phyloP scores from a whole-genome alignment of 2,888 invertebrate species.

The Acrobasis suavella region DNA sequence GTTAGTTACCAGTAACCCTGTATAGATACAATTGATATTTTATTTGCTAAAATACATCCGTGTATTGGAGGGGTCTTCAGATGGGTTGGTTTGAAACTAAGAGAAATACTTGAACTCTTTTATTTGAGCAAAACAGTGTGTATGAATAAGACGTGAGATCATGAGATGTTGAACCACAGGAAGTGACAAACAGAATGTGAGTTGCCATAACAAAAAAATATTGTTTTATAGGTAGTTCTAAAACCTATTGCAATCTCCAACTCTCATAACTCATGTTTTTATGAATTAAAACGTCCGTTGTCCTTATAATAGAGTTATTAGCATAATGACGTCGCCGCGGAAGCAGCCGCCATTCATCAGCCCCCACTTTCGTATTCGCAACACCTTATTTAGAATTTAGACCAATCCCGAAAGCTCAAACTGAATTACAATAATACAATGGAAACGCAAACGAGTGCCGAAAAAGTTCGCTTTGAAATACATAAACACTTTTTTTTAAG shows the following conservation, averaged over 20 bases:
- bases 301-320: slow-evolving; percentile 36
- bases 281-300: slow-evolving; percentile 30
- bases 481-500: slow-evolving; percentile 2
- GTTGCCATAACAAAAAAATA: too few relatives aligned
- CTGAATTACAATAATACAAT: slow-evolving; percentile 7
- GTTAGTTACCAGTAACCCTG: too few relatives aligned
- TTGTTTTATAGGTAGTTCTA: too few relatives aligned
- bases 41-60: not conserved
- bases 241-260: too few relatives aligned
- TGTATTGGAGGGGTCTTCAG: too few relatives aligned
- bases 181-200: too few relatives aligned
- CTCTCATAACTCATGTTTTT: not conserved
- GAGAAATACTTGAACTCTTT: too few relatives aligned
- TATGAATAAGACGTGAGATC: too few relatives aligned
- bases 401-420: slow-evolving; percentile 11
- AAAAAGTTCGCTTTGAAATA: not conserved
- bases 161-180: too few relatives aligned
- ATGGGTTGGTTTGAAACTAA: too few relatives aligned
- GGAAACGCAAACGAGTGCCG: not conserved
- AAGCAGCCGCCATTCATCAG: slow-evolving; percentile 47
- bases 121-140: too few relatives aligned
- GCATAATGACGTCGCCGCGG: slow-evolving; percentile 51
- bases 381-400: slow-evolving; percentile 25
- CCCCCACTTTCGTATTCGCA: slow-evolving; percentile 28
- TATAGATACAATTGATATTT: too few relatives aligned